Base-by-base conservation (phyloP, 2,113 vertebrate genomes). In the Chionomys nivalis region DNA sequence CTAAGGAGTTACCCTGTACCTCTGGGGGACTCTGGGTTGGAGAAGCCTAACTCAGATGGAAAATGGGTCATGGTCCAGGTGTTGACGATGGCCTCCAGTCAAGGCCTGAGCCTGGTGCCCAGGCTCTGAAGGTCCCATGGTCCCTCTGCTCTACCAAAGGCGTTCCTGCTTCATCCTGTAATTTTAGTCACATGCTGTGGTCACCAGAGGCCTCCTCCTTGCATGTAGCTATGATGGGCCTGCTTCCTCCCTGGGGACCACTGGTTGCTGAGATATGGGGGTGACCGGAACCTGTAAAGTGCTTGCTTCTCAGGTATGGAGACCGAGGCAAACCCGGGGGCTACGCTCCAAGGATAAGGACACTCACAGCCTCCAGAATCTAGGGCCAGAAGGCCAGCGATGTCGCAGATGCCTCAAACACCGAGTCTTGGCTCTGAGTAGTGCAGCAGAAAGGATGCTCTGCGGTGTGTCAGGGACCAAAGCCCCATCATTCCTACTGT, bases 31-130 rank as follows among this genome's bases (percentile, higher is more conserved):
- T 12, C 14, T 0, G 8, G 31, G 7, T 28, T 24, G 17, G 17
- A 21, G 49, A 17, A 4, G 21, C 14, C 13, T 1, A 39, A 12
- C 5, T 70, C 1, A 0, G 33, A 63, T 70, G 72, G 2, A 36
- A 21, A 19, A 0, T 13, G 44, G 13, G 14, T n/a, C 28, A 0
- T 0, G 10, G 88, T 8, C 7, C 0, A 70, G 47, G 1, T 4
- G 3, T 31, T 63, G 2, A 4, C 5, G 17, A 1, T 28, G 33
- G 28, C 17, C 33, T 79, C 61, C 3, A 16, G 44, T 76, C 17
- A 3, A n/a, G 11, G 47, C 47, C 36, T 0, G 55, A 75, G 63
- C 21, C 31, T 5, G 42, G 36, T 14, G 7, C 13, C 52, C 5
- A 1, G 19, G 44, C 11, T 42, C 17, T 21, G 23, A 13, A 76